These are phyloP conservation scores for Aleiodes alternator DNA, from an alignment of 2,888 invertebrate species.

Conservation along the genomic window DNA sequence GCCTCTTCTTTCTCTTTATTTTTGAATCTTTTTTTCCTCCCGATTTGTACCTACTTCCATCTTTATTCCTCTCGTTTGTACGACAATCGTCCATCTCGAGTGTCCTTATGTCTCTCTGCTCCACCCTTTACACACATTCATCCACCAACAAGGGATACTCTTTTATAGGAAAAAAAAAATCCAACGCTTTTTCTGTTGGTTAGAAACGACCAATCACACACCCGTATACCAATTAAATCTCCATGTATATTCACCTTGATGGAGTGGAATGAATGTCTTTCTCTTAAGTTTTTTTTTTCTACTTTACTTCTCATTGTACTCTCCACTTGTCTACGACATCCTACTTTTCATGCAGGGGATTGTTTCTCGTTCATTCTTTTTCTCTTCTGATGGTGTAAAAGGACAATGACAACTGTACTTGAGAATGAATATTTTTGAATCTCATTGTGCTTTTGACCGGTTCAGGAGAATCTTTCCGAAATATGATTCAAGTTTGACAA, in stretches of 20 bases:
- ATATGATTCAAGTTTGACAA: too few species aligned
- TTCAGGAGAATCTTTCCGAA: too few species aligned
- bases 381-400: too few species aligned
- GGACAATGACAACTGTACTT: too few species aligned
- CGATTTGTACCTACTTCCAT: constrained; percentile 13
- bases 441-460: too few species aligned
- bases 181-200: constrained; percentile 51
- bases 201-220: constrained; percentile 53
- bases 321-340: constrained; percentile 51
- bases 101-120: constrained; percentile 53
- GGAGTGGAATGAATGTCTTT: constrained; percentile 44
- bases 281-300: constrained; percentile 23
- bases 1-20: constrained; percentile 36
- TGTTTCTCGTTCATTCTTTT: too few species aligned
- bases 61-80: constrained; percentile 31
- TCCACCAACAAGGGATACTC: constrained; percentile 47
- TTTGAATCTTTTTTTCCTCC: neutral
- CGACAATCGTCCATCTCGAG: constrained; percentile 47
- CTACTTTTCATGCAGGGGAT: constrained; percentile 49
- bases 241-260: constrained; percentile 48
- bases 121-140: constrained; percentile 51
- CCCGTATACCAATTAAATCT: constrained; percentile 56
- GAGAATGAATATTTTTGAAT: too few species aligned
- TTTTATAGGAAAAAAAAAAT: constrained; percentile 51
- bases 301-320: neutral